Evolutionary conservation across 2,113 vertebrate genomes (phyloP).

Genomic region (Leiothrix lutea): DNA sequence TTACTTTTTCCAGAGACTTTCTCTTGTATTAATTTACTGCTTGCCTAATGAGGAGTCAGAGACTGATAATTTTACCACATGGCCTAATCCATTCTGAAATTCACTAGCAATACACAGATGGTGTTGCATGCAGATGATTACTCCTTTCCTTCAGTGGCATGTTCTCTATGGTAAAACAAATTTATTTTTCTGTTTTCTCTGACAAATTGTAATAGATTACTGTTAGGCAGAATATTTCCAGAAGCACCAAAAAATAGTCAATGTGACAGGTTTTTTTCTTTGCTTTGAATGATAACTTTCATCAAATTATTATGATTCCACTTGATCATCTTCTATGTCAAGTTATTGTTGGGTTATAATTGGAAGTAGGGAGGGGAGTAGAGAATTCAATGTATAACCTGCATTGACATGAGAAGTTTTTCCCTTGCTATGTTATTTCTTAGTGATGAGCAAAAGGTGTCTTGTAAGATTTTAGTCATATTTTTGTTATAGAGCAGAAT

Average conservation of each 20-base stretch:
- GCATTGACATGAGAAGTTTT: not conserved
- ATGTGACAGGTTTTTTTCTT: not conserved
- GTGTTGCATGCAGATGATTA: not conserved
- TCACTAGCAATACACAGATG: not conserved
- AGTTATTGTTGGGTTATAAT: not conserved
- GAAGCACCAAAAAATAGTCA: not conserved
- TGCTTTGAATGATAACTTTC: not conserved
- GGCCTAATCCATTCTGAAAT: not conserved
- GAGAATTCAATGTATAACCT: not conserved
- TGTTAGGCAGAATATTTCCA: not conserved
- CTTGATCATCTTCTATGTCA: not conserved
- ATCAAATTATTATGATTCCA: not conserved
- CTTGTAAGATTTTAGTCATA: not conserved
- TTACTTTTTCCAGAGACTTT: not conserved
- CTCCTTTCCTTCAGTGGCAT: not conserved
- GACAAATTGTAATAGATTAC: not conserved
- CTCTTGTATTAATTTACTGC: not conserved
- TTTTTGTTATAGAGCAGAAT: not conserved
- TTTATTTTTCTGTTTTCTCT: not conserved
- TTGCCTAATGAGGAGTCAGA: not conserved
- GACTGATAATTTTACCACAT: not conserved
- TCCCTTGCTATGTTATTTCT: not conserved
- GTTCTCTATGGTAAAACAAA: not conserved
- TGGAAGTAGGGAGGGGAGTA: not conserved
- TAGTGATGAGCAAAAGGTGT: not conserved